These are phyloP conservation scores for Bombus fervidus DNA, from an alignment of 1,140 invertebrate genomes.

Conservation along the genomic window DNA sequence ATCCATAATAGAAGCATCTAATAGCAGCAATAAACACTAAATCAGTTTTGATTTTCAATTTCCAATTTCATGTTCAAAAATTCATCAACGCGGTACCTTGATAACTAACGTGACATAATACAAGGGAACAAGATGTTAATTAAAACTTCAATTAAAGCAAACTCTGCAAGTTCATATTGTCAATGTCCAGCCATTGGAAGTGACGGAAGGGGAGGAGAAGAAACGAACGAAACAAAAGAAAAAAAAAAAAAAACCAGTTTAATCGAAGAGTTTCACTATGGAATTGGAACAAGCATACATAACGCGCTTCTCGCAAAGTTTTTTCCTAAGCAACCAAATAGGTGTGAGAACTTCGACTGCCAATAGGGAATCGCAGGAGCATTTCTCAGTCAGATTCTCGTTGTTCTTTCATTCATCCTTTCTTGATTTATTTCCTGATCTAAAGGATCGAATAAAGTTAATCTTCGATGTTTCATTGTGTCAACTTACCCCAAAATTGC, in stretches of 20 bases:
- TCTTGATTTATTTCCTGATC: too few species aligned
- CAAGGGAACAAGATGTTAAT: constrained; percentile 56
- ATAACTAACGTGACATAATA: too few species aligned
- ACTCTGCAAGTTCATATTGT: not conserved
- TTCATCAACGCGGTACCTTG: not conserved
- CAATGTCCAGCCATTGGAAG: not conserved
- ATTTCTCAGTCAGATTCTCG: too few species aligned
- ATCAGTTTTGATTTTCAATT: too few species aligned
- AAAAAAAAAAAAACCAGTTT: not conserved
- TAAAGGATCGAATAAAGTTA: not conserved
- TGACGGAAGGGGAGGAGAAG: not conserved
- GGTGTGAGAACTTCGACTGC: not conserved
- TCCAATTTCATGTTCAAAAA: not conserved
- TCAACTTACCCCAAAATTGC: constrained; percentile 97
- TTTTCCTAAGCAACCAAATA: not conserved
- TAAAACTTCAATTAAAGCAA: constrained; percentile 63
- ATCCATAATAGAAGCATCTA: not conserved
- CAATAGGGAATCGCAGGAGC: constrained; percentile 70
- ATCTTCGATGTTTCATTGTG: constrained; percentile 11
- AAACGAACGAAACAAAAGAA: not conserved
- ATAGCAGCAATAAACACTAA: too few species aligned
- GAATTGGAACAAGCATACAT: constrained; percentile 42
- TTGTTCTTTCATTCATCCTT: too few species aligned
- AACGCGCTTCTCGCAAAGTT: not conserved
- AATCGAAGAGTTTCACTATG: constrained; percentile 26